phyloP scores from a whole-genome alignment of 2,888 invertebrate species.

The Mythimna albipuncta region DNA sequence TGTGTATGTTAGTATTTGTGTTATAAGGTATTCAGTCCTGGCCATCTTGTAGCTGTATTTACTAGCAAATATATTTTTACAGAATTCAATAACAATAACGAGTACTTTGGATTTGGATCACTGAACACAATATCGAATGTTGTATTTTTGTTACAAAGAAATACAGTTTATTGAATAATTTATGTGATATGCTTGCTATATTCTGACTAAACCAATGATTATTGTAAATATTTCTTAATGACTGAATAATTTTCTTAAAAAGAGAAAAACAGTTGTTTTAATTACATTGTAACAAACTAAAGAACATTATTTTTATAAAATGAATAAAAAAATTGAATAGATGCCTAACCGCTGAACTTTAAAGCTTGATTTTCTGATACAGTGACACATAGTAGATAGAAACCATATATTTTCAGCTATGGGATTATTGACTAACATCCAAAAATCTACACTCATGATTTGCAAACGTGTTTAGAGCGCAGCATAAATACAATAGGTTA shows the following conservation, averaged over 20 bases:
- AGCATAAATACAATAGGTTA: too few species aligned
- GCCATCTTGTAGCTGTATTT: too few species aligned
- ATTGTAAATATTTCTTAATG: conserved; percentile 6
- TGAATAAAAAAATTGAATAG: neutral
- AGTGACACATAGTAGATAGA: neutral
- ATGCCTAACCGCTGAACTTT: neutral
- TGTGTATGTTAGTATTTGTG: too few species aligned
- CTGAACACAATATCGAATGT: neutral
- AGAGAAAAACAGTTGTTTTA: neutral
- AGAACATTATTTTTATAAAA: neutral
- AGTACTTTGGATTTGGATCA: neutral
- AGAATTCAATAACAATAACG: neutral
- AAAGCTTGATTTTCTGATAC: neutral
- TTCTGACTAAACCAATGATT: neutral
- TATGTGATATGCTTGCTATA: neutral
- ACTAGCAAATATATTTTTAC: too few species aligned
- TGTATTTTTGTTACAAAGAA: neutral
- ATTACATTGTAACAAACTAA: neutral
- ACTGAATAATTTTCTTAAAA: neutral
- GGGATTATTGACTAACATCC: too few species aligned
- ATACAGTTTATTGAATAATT: conserved; percentile 23
- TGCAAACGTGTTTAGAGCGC: too few species aligned
- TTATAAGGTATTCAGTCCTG: too few species aligned
- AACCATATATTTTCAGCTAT: too few species aligned
- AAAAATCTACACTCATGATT: too few species aligned